phyloP scores from a whole-genome alignment of 1,140 invertebrate genomes.

The Drosophila insularis region DNA sequence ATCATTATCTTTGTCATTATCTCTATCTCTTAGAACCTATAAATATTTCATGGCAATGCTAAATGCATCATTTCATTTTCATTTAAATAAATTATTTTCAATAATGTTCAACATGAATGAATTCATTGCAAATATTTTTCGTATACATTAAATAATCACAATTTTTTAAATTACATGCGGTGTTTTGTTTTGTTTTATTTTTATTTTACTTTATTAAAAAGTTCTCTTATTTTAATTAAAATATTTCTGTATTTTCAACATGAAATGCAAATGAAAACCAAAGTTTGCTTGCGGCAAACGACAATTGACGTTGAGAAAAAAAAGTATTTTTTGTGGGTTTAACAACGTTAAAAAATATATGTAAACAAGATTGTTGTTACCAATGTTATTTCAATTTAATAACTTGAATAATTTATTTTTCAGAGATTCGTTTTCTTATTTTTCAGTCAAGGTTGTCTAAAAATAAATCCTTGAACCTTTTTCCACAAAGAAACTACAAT shows the following conservation, averaged over 20 bases:
- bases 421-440: too few species aligned
- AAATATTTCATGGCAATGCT: slow-evolving; percentile 53
- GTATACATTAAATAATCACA: slow-evolving; percentile 42
- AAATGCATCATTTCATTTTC: slow-evolving; percentile 23
- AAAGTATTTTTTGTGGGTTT: not conserved
- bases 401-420: too few species aligned
- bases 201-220: not conserved
- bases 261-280: not conserved
- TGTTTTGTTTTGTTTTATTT: too few species aligned
- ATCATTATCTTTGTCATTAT: slow-evolving; percentile 22
- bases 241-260: not conserved
- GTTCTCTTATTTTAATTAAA: not conserved
- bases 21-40: slow-evolving; percentile 37
- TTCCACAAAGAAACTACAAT: too few species aligned
- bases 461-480: too few species aligned
- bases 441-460: too few species aligned
- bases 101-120: slow-evolving; percentile 54
- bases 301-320: not conserved
- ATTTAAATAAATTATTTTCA: slow-evolving; percentile 71
- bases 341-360: not conserved
- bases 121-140: slow-evolving; percentile 70
- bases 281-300: not conserved
- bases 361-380: too few species aligned
- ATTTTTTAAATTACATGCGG: too few species aligned
- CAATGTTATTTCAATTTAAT: too few species aligned